Base-by-base conservation (phyloP, 1,140 invertebrate species). In the Sminthurinus signatus region DNA sequence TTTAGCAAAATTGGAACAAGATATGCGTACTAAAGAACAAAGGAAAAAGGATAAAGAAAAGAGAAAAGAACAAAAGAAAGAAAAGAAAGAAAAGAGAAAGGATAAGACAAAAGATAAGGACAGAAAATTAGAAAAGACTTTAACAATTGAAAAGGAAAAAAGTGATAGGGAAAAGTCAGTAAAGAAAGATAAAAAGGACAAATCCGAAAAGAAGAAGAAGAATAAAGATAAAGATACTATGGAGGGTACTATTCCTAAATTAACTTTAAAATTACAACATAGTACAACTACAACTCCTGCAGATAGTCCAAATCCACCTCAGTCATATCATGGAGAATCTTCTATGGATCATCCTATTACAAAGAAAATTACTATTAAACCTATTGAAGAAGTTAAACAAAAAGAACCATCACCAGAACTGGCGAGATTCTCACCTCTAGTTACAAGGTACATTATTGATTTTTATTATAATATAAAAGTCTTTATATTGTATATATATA, bases 241-340 rank as follows among this genome's bases (percentile, higher is more conserved):
- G 21, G 17, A 29, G 3, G 8, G n/a, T 39, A n/a, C 48, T 17
- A 12, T 36, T 36, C 88, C 88, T 15, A 92, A 91, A 78, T 77
- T 91, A 32, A 90, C 88, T 2, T 78, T 92, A 14, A 91, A 90
- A 77, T 75, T 92, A 39, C 83, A 83, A 67, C 82, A 85, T 29
- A 52, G 64, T 23, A 62, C 61, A 61, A 63, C 70, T 17, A 31
- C 61, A 3, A 72, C 70, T 1, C 70, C 70, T 0, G 62, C 69
- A 0, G 70, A 72, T 29, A 67, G 64, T 67, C 70, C 70, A 21
- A 71, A 71, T 61, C 63, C 65, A 1, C 63, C 58, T 17, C 64
- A 54, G 19, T 15, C 52, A n/a, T 58, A 56, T 19, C 46, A 57
- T 21, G 61, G 60, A 50, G 43, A 55, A 4, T 29, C 43, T 17